Evolutionary conservation across 1,140 invertebrate species (phyloP).

Genomic region (Lutraria rhynchaena): DNA sequence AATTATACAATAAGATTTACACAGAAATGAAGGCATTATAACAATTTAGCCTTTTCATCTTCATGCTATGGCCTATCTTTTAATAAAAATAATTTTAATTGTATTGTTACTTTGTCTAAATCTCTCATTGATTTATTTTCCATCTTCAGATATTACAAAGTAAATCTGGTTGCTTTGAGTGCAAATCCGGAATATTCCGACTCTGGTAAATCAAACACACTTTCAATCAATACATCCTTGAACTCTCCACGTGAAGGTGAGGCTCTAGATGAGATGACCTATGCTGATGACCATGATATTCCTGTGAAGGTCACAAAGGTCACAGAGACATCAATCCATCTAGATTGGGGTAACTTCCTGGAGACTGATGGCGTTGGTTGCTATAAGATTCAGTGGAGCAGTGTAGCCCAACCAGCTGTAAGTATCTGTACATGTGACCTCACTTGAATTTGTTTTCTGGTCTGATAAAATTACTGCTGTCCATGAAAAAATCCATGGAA

Average conservation of each 20-base stretch:
- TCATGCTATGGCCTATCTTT: too few relatives aligned
- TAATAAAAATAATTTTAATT: too few relatives aligned
- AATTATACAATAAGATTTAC: too few relatives aligned
- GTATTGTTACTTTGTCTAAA: too few relatives aligned
- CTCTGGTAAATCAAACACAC: constrained; percentile 78
- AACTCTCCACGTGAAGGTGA: constrained; percentile 60
- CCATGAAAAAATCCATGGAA: too few relatives aligned
- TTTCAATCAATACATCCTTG: constrained; percentile 75
- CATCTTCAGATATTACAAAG: constrained; percentile 77
- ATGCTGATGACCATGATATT: constrained; percentile 73
- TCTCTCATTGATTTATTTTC: too few relatives aligned
- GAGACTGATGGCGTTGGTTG: constrained; percentile 75
- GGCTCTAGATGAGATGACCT: constrained; percentile 64
- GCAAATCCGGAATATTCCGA: constrained; percentile 73
- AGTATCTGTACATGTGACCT: too few relatives aligned
- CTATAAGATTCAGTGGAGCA: constrained; percentile 81
- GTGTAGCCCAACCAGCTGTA: constrained; percentile 80
- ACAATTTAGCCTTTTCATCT: too few relatives aligned
- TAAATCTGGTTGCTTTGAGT: constrained; percentile 80
- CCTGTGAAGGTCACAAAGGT: constrained; percentile 77
- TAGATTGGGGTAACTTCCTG: constrained; percentile 79
- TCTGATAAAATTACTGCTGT: too few relatives aligned
- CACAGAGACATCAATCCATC: constrained; percentile 77
- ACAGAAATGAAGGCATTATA: too few relatives aligned
- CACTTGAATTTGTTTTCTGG: too few relatives aligned